These are phyloP conservation scores for Channallabes apus DNA, from an alignment of 2,797 vertebrate species.

Conservation along the genomic window DNA sequence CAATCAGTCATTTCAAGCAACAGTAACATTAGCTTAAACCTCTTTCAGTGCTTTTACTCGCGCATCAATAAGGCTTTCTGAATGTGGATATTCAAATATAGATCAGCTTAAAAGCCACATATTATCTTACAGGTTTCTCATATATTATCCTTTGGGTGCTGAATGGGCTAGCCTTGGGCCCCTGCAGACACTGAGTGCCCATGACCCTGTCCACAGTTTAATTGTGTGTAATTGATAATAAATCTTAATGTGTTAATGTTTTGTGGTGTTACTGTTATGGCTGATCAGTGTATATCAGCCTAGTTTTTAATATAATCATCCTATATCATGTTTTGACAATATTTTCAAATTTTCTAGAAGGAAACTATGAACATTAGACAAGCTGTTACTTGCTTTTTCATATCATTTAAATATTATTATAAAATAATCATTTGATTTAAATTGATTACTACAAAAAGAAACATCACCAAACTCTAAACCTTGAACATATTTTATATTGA, in stretches of 20 bases:
- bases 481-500: neutral
- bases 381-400: neutral
- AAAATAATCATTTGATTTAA: no score
- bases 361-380: neutral
- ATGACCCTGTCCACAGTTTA: no score
- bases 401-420: no score
- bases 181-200: no score
- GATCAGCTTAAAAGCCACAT: neutral
- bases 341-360: neutral
- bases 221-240: no score
- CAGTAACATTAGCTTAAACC: neutral
- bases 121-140: no score
- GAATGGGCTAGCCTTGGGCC: no score
- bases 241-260: no score
- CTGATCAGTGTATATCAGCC: neutral
- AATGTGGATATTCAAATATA: neutral
- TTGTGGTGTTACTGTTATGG: no score
- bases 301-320: neutral
- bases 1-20: neutral
- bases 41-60: neutral
- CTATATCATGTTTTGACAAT: neutral
- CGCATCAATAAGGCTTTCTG: neutral
- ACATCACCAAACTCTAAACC: neutral
- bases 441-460: no score
- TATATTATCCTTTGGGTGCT: no score